Conservation (phyloP, 2,113 vertebrate species). For the Motacilla alba region DNA sequence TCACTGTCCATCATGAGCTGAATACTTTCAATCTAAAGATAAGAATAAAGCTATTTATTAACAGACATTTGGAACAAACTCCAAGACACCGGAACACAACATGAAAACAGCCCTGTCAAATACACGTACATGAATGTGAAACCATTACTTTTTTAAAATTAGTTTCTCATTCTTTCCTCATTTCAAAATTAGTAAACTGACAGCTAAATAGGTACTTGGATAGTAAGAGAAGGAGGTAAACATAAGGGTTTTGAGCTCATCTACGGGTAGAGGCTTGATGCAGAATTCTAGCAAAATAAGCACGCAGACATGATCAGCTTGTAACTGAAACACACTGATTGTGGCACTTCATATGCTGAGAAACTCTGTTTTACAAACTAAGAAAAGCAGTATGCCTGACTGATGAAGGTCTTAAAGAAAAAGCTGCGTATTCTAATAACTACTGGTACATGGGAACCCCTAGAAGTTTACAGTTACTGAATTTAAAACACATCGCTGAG, state of each 20-base stretch:
- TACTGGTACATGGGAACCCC: not conserved
- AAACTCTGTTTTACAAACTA: not conserved
- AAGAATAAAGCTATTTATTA: not conserved
- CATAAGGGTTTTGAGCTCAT: not conserved
- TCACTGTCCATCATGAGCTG: slow-evolving; percentile 99
- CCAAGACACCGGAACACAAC: not conserved
- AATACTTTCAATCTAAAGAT: slow-evolving; percentile 91
- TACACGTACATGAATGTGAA: not conserved
- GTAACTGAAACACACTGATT: not conserved
- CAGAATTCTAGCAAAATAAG: not conserved
- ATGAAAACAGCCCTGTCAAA: not conserved
- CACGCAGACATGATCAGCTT: not conserved
- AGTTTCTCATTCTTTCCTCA: not conserved
- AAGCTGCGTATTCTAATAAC: rapidly evolving
- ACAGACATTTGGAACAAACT: not conserved
- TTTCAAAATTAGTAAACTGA: not conserved
- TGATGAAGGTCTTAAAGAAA: not conserved
- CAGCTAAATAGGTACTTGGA: not conserved
- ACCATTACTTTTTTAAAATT: not conserved
- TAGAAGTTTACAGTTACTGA: not conserved
- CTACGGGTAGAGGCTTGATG: not conserved
- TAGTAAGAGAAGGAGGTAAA: not conserved
- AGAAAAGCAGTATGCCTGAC: not conserved
- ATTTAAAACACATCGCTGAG: not conserved
- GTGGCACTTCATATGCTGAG: rapidly evolving